Conservation (phyloP, 1,140 invertebrate genomes). For the Drosophila varians region DNA sequence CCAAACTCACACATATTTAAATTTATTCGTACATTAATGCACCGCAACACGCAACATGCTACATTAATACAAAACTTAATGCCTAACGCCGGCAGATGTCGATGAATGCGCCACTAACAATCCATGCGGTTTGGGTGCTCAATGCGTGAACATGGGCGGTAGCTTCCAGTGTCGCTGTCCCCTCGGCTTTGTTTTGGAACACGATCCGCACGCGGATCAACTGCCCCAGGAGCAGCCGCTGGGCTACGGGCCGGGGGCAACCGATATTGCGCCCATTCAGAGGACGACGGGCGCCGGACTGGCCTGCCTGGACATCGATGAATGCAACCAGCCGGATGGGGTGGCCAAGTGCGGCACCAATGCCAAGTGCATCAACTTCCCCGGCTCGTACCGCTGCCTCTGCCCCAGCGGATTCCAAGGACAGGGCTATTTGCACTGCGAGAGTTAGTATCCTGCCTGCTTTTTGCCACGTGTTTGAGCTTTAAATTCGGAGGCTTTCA, state of each 20-base stretch:
- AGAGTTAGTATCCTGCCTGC: slow-evolving; percentile 89
- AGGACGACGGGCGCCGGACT: slow-evolving; percentile 62
- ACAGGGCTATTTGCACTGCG: slow-evolving; percentile 93
- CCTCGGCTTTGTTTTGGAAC: slow-evolving; percentile 85
- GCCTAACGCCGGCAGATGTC: slow-evolving; percentile 86
- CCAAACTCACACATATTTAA: slow-evolving; percentile 23
- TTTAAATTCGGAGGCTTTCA: neutral
- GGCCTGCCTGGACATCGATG: slow-evolving; percentile 87
- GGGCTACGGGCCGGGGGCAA: slow-evolving; percentile 65
- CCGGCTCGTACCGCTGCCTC: slow-evolving; percentile 95
- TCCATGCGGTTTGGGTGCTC: slow-evolving; percentile 88
- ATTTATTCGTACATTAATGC: slow-evolving; percentile 51
- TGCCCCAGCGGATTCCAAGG: slow-evolving; percentile 94
- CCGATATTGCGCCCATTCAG: slow-evolving; percentile 21
- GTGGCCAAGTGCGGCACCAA: slow-evolving; percentile 90
- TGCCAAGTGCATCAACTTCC: slow-evolving; percentile 95
- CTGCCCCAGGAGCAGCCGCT: slow-evolving; percentile 46
- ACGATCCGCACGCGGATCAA: slow-evolving; percentile 63
- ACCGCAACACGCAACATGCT: slow-evolving; percentile 60
- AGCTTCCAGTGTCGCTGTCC: slow-evolving; percentile 90
- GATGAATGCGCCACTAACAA: slow-evolving; percentile 93
- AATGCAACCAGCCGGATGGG: slow-evolving; percentile 89
- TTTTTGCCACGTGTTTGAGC: slow-evolving; percentile 24
- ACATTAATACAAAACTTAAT: slow-evolving; percentile 70
- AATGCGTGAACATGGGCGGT: slow-evolving; percentile 90